Evolutionary conservation across 2,888 invertebrate species (phyloP).

Genomic region (Himalopsyche anomala): DNA sequence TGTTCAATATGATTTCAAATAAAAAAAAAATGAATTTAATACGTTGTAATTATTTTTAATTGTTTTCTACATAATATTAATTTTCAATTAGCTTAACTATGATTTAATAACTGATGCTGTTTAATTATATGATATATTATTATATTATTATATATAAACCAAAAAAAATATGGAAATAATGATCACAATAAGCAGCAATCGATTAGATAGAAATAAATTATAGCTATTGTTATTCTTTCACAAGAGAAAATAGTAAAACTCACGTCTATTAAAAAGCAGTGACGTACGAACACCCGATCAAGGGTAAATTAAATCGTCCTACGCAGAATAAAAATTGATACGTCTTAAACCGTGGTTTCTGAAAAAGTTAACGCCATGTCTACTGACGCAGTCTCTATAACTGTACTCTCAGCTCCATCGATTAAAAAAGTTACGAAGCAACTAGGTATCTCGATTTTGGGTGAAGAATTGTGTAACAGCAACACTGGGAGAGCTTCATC

Average conservation of each 20-base stretch:
- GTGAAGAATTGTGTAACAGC: not conserved
- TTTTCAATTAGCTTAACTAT: too few species aligned
- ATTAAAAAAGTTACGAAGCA: not conserved
- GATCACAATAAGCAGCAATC: conserved; percentile 18
- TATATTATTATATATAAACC: not conserved
- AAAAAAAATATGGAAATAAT: not conserved
- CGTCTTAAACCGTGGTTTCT: conserved; percentile 26
- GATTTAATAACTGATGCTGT: too few species aligned
- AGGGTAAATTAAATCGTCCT: conserved; percentile 12
- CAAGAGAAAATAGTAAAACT: conserved; percentile 7
- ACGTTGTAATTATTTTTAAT: too few species aligned
- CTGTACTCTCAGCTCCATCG: not conserved
- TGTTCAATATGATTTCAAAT: too few species aligned
- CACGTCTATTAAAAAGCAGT: conserved; percentile 23
- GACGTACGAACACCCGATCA: conserved; percentile 24
- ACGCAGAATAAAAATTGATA: conserved; percentile 4
- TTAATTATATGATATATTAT: too few species aligned
- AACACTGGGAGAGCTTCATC: not conserved
- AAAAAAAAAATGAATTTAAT: too few species aligned
- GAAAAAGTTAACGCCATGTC: not conserved
- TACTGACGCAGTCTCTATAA: not conserved
- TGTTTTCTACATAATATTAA: too few species aligned
- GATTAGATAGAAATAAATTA: not conserved
- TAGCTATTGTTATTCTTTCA: not conserved
- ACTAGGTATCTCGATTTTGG: not conserved